A percentile compares a stretch with the other conserved stretches of the same genome.
Conservation (phyloP, 1,140 invertebrate genomes). For the Mylabris phalerata region DNA sequence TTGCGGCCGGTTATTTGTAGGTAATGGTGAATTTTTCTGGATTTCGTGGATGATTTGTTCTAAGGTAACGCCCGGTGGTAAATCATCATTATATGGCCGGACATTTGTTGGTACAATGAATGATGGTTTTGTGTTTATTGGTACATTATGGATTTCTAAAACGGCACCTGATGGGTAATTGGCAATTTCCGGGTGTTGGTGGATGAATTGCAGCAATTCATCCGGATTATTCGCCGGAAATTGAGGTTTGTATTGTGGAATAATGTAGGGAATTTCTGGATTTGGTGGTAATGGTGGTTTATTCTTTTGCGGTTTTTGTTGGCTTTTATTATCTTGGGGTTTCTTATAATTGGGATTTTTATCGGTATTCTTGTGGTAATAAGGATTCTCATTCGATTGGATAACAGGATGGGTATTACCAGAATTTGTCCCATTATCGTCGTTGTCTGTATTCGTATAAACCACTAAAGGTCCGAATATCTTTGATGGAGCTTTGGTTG, state of each 20-base stretch:
- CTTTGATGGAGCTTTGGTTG: slow-evolving; percentile 33
- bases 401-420: slow-evolving; percentile 15
- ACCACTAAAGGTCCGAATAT: slow-evolving; percentile 33
- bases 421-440: slow-evolving; percentile 7
- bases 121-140: not conserved
- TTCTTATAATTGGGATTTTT: slow-evolving; percentile 43
- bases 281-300: slow-evolving; percentile 8
- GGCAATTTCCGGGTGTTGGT: slow-evolving; percentile 38
- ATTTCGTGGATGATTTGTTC: slow-evolving; percentile 37
- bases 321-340: slow-evolving; percentile 16
- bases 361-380: slow-evolving; percentile 17
- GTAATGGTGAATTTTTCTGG: not conserved
- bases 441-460: slow-evolving; percentile 27
- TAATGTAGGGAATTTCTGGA: not conserved
- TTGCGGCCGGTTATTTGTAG: not conserved
- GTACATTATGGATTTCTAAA: slow-evolving; percentile 37
- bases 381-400: slow-evolving; percentile 33
- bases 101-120: not conserved
- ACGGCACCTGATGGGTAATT: slow-evolving; percentile 39
- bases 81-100: slow-evolving; percentile 2
- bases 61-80: slow-evolving; percentile 28
- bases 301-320: slow-evolving; percentile 5
- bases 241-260: not conserved
- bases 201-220: slow-evolving; percentile 36
- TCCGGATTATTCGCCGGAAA: slow-evolving; percentile 26